phyloP scores from a whole-genome alignment of 2,797 vertebrate species.

The Sus cebifrons region DNA sequence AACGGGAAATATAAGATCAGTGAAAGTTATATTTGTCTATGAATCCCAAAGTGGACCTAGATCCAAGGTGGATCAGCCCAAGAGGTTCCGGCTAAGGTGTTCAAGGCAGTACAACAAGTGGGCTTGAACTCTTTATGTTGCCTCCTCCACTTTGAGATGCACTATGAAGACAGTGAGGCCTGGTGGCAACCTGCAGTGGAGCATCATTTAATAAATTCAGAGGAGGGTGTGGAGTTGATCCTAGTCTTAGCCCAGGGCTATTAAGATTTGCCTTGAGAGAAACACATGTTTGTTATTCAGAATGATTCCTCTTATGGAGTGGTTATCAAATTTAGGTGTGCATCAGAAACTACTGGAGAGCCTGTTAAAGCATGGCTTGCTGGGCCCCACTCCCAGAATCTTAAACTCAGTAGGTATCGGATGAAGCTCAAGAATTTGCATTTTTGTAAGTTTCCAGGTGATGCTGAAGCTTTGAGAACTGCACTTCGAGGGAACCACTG shows the following conservation, averaged over 20 bases:
- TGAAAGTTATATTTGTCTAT: background rate
- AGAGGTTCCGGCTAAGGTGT: background rate
- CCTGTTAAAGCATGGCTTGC: background rate
- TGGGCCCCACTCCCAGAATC: conserved; percentile 14
- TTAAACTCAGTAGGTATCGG: conserved; percentile 35
- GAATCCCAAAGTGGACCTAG: background rate
- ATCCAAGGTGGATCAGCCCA: background rate
- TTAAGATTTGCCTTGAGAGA: conserved; percentile 34
- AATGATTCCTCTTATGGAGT: background rate
- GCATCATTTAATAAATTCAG: background rate
- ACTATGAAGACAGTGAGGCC: background rate
- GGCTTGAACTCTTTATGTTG: background rate
- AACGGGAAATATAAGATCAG: background rate
- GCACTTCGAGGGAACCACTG: background rate
- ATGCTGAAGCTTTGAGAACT: background rate
- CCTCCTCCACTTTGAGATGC: background rate
- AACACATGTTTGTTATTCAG: background rate
- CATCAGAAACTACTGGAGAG: background rate
- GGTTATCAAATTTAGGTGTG: background rate
- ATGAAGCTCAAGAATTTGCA: background rate
- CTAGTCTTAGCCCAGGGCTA: background rate
- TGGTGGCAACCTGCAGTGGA: background rate
- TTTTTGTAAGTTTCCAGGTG: conserved; percentile 5
- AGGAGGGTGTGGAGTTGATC: background rate
- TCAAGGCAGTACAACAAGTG: background rate